Base-by-base conservation (phyloP, 2,113 vertebrate genomes). In the Amblyopsis rosae region DNA sequence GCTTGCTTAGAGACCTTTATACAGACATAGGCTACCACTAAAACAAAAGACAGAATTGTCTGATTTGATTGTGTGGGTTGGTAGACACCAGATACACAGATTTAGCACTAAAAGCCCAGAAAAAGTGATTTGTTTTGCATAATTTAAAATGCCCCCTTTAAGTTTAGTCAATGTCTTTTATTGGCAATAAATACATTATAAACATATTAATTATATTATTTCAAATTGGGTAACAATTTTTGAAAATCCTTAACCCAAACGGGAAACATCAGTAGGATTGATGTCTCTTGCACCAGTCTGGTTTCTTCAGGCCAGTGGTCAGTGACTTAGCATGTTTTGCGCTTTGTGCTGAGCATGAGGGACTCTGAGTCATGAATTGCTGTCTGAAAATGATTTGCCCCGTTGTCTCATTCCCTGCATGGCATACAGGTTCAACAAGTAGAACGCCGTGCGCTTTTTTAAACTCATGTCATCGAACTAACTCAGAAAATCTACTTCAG, bases 291-390 rank as follows among this genome's bases (percentile, higher is more conserved):
- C 4, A 41, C 6, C 4, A 41, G 5, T 41, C 35, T 8, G 17
- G 33, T 58, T 26, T 10, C 45, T 16, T 35, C 68, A 51, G 1
- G 62, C 46, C 32, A 7, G 51, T 7, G 7, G 51, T 54, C 13
- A 7, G 51, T 45, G 26, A 12, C 48, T 6, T 54, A n/a, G 1
- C 17, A 17, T 26, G 49, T 50, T 61, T 32, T 45, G 57, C 10
- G 47, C 11, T 50, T 60, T 59, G 57, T 10, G 12, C 35, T 4
- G 33, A 55, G n/a, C 8, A 70, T 17, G 6, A 5, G 56, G 60
- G 67, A 64, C 19, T 15, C 13, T 48, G 72, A 72, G 26, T 62
- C 62, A 33, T 59, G 19, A 15, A 17, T 62, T 48, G 13, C 51
- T 15, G 51, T 49, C 26, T 76, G 26, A 9, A 47, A 51, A 6